These are phyloP conservation scores for Colaptes auratus DNA, from an alignment of 2,113 vertebrate genomes.

Conservation along the genomic window DNA sequence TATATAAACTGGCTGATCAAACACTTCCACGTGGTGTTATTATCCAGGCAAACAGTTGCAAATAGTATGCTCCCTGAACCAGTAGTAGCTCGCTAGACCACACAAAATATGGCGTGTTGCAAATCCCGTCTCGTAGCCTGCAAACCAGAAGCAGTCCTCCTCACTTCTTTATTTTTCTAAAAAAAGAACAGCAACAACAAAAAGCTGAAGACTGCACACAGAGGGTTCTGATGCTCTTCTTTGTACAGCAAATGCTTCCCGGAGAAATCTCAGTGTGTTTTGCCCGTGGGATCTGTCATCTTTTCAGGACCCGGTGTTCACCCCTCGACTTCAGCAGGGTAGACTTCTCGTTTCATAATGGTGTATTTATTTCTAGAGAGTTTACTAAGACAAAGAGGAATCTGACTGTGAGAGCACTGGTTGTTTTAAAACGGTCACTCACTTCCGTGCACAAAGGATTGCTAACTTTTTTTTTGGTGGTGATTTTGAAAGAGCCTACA, in stretches of 20 bases:
- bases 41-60: slow-evolving; percentile 51
- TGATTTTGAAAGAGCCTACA: background rate
- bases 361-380: background rate
- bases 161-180: background rate
- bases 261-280: background rate
- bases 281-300: background rate
- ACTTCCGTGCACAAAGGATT: background rate
- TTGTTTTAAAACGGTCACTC: background rate
- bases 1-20: background rate
- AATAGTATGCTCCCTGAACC: slow-evolving; percentile 61
- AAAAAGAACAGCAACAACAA: background rate
- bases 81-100: slow-evolving; percentile 51
- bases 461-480: background rate
- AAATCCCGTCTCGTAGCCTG: slow-evolving; percentile 43
- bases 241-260: background rate
- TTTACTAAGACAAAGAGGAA: background rate
- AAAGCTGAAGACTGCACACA: background rate
- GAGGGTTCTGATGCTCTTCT: background rate
- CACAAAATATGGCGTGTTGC: slow-evolving; percentile 48
- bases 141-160: slow-evolving; percentile 39
- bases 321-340: background rate
- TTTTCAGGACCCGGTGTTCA: background rate
- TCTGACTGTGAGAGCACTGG: background rate
- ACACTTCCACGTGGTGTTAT: background rate
- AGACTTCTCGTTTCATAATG: background rate